Percentiles rank a stretch among this genome's conserved stretches.
These are phyloP conservation scores for Isotomurus palustris DNA, from an alignment of 2,888 invertebrate species.

Conservation along the genomic window DNA sequence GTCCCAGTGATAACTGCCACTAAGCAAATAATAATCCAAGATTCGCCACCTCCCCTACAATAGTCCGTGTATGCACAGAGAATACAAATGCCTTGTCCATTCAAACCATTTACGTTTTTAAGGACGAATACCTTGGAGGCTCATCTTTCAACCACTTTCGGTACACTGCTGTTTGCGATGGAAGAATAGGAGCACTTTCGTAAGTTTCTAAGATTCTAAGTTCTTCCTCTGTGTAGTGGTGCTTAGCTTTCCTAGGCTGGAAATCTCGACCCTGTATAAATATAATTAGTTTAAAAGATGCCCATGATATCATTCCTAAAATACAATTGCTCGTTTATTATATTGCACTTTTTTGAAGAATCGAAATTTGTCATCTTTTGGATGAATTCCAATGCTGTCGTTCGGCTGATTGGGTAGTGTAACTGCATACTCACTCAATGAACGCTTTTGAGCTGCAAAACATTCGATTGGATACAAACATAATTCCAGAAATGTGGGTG, in stretches of 20 bases:
- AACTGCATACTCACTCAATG: slow-evolving; percentile 42
- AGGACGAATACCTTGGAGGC: slow-evolving; percentile 47
- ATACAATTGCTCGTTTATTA: no score
- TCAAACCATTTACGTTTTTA: no score
- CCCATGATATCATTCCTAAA: no score
- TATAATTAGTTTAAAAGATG: slow-evolving; percentile 1
- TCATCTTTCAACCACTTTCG: slow-evolving; percentile 49
- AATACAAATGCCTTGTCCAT: background rate
- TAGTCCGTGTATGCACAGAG: no score
- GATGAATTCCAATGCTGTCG: slow-evolving; percentile 34
- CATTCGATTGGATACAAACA: no score
- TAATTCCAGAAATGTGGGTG: no score
- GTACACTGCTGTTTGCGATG: slow-evolving; percentile 50
- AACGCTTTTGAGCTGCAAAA: slow-evolving; percentile 31
- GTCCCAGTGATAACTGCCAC: slow-evolving; percentile 50
- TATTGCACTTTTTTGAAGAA: slow-evolving; percentile 37
- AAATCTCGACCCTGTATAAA: slow-evolving; percentile 49
- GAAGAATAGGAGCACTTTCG: slow-evolving; percentile 51
- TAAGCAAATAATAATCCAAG: slow-evolving; percentile 50
- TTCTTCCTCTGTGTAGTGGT: slow-evolving; percentile 51
- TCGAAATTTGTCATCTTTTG: slow-evolving; percentile 38
- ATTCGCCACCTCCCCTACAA: slow-evolving; percentile 47
- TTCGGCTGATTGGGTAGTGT: slow-evolving; percentile 39
- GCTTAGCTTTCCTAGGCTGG: slow-evolving; percentile 50
- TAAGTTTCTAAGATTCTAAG: slow-evolving; percentile 49